Percentiles rank a stretch among this genome's conserved stretches.
Evolutionary conservation across 2,888 invertebrate species (phyloP).

Genomic region (Eumacrocentrus americanus): DNA sequence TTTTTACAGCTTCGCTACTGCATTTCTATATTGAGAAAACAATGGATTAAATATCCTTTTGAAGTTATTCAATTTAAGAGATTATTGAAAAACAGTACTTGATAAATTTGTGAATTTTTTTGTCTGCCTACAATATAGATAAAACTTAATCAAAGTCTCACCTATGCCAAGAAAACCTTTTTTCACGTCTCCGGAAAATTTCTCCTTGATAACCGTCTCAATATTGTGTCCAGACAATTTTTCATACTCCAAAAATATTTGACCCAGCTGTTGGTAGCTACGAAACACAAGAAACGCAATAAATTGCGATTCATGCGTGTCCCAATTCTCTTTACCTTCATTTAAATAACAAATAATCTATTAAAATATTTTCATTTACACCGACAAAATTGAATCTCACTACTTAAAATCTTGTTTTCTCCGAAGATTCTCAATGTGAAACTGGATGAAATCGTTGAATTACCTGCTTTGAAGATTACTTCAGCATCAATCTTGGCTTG

Average conservation of each 20-base stretch:
- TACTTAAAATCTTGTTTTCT: neutral
- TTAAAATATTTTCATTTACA: neutral
- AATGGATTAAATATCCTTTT: no score
- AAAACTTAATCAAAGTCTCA: no score
- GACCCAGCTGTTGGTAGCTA: constrained; percentile 87
- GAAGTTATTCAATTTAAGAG: no score
- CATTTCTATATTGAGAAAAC: no score
- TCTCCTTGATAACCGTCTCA: constrained; percentile 83
- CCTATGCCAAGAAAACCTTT: constrained; percentile 88
- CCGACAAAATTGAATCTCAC: neutral
- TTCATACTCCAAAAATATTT: constrained; percentile 85
- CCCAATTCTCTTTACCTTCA: constrained; percentile 79
- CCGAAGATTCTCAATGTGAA: no score
- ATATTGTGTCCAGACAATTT: constrained; percentile 82
- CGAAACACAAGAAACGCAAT: constrained; percentile 85
- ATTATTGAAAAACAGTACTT: no score
- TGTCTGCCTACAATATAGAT: no score
- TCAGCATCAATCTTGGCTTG: constrained; percentile 84
- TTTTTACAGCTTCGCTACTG: no score
- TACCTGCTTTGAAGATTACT: constrained; percentile 74
- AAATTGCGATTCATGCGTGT: constrained; percentile 89
- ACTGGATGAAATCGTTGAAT: constrained; percentile 10
- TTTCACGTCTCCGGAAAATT: constrained; percentile 86
- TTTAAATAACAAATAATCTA: neutral
- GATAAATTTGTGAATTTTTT: no score